A percentile compares a stretch with the other conserved stretches of the same genome.
Conservation (phyloP, 2,888 invertebrate species). For the Camptogramma bilineatum region DNA sequence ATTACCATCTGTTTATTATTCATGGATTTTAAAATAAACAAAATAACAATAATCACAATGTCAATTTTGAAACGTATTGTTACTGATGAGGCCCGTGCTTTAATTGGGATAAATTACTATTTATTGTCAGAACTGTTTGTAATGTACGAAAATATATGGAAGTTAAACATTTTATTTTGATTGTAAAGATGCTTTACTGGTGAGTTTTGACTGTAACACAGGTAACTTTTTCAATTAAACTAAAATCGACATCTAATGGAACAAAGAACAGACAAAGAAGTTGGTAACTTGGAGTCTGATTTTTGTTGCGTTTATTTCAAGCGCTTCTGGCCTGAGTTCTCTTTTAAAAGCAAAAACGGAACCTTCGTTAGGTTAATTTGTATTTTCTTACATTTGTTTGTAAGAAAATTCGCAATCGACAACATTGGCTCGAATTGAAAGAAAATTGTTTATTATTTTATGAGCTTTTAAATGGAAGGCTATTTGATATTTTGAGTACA, state of each 20-base stretch:
- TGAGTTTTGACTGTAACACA: too few species aligned
- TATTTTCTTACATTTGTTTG: too few species aligned
- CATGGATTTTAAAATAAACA: neutral
- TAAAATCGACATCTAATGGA: constrained; percentile 9
- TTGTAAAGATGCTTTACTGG: too few species aligned
- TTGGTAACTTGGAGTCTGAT: neutral
- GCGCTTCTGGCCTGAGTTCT: neutral
- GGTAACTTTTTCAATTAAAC: constrained; percentile 26
- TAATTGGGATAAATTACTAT: neutral
- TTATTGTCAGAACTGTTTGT: neutral
- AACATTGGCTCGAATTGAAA: too few species aligned
- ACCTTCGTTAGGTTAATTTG: neutral
- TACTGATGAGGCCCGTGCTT: neutral
- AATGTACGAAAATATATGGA: neutral
- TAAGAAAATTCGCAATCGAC: too few species aligned
- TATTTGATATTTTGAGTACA: too few species aligned
- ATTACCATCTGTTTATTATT: neutral
- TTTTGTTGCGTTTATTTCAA: constrained; percentile 6
- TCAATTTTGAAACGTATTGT: constrained; percentile 1
- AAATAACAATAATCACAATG: neutral
- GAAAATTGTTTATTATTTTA: too few species aligned
- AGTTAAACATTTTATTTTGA: too few species aligned
- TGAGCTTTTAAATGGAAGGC: too few species aligned
- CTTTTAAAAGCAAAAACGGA: neutral
- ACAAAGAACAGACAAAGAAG: constrained; percentile 8